A percentile compares a stretch with the other conserved stretches of the same genome.
phyloP scores from a whole-genome alignment of 2,888 invertebrate genomes.

The Netelia fuscicornis region DNA sequence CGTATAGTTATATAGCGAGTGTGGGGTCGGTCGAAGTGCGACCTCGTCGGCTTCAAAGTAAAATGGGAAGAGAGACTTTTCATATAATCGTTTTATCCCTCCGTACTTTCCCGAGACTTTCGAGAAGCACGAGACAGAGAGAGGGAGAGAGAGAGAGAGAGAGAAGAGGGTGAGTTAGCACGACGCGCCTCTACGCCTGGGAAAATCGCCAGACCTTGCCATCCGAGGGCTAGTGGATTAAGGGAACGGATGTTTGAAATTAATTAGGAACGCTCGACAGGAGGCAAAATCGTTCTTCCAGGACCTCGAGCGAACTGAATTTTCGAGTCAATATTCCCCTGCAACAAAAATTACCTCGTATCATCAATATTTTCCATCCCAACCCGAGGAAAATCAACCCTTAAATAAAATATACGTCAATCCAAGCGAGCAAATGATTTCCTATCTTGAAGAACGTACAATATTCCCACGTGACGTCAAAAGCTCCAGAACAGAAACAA shows the following conservation, averaged over 20 bases:
- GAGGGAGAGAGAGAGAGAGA: constrained; percentile 29
- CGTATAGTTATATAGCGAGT: constrained; percentile 37
- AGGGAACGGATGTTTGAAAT: constrained; percentile 70
- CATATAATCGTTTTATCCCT: constrained; percentile 82
- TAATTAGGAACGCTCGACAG: constrained; percentile 75
- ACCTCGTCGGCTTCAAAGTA: constrained; percentile 70
- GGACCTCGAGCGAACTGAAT: constrained; percentile 40
- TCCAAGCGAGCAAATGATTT: constrained; percentile 32
- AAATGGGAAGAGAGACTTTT: constrained; percentile 78
- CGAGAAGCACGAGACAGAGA: constrained; percentile 20
- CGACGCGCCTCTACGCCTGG: constrained; percentile 68
- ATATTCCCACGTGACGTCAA: constrained; percentile 9
- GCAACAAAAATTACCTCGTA: background rate
- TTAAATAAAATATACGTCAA: constrained; percentile 5
- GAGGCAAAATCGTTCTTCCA: constrained; percentile 38
- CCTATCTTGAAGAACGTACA: constrained; percentile 21
- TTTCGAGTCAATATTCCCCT: constrained; percentile 22
- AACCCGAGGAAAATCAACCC: background rate
- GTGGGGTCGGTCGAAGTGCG: constrained; percentile 28
- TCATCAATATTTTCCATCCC: background rate
- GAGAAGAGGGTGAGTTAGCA: constrained; percentile 52
- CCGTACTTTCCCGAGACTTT: constrained; percentile 63
- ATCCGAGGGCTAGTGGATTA: constrained; percentile 70
- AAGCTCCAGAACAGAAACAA: constrained; percentile 44
- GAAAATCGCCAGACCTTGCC: constrained; percentile 73